Conservation (phyloP, 2,888 invertebrate genomes). For the Ferrisia virgata region DNA sequence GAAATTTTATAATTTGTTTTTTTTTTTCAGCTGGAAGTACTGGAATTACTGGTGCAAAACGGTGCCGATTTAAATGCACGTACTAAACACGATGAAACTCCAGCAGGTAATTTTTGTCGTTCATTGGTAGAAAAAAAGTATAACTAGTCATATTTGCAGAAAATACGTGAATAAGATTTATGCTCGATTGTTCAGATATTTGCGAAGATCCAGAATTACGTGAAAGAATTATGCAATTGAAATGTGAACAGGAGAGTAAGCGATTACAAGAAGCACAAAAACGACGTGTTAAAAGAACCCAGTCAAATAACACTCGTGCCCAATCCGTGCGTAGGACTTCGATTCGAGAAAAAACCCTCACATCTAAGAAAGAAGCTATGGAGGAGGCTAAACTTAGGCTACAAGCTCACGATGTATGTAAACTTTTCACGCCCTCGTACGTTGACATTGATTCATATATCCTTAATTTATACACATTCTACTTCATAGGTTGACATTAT, state of each 20-base stretch:
- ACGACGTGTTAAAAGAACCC: slow-evolving; percentile 67
- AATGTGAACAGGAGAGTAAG: slow-evolving; percentile 83
- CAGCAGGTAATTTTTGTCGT: slow-evolving; percentile 68
- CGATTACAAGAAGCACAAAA: slow-evolving; percentile 62
- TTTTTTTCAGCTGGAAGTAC: slow-evolving; percentile 78
- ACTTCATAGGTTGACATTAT: slow-evolving; percentile 34
- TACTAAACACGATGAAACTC: slow-evolving; percentile 95
- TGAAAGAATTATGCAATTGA: slow-evolving; percentile 80
- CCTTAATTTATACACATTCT: neutral
- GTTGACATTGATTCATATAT: neutral
- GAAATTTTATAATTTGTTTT: neutral
- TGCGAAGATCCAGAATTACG: slow-evolving; percentile 94
- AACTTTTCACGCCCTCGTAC: neutral
- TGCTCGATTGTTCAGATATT: slow-evolving; percentile 70
- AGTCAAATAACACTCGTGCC: slow-evolving; percentile 74
- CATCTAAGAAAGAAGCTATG: slow-evolving; percentile 89
- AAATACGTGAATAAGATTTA: neutral
- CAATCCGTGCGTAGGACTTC: slow-evolving; percentile 92
- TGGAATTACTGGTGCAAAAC: slow-evolving; percentile 91
- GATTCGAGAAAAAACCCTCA: slow-evolving; percentile 85
- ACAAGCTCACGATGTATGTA: slow-evolving; percentile 60
- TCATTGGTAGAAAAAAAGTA: slow-evolving; percentile 50
- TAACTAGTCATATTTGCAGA: too few species aligned
- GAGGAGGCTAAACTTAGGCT: slow-evolving; percentile 81
- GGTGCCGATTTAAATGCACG: slow-evolving; percentile 96